Conservation (phyloP, 2,888 invertebrate genomes). For the Seira ritae region DNA sequence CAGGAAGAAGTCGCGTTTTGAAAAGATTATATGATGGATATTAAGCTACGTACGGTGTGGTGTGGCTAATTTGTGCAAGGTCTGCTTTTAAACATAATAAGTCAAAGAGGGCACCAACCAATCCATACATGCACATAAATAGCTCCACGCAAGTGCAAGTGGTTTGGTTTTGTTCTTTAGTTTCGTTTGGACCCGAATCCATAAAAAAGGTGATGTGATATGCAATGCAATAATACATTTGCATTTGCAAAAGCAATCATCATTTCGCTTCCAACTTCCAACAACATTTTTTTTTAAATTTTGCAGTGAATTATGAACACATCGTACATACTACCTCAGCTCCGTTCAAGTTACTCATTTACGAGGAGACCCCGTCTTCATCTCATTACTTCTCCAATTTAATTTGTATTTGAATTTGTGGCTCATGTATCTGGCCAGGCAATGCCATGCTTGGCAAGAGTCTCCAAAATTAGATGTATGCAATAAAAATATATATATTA, state of each 20-base stretch:
- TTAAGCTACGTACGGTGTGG: not conserved
- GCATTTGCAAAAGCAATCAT: no score
- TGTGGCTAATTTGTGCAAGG: not conserved
- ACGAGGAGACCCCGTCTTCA: no score
- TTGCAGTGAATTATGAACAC: no score
- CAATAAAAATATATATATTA: conserved; percentile 6
- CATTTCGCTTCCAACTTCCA: not conserved
- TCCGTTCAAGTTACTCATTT: no score
- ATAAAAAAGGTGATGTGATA: conserved; percentile 15
- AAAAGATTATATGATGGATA: not conserved
- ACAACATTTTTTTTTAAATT: not conserved
- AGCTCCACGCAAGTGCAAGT: not conserved
- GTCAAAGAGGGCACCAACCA: not conserved
- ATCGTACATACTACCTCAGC: no score
- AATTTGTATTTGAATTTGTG: no score
- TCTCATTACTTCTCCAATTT: no score
- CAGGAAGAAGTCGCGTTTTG: not conserved
- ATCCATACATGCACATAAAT: not conserved
- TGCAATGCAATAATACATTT: no score
- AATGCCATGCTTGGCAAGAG: not conserved
- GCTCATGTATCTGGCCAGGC: not conserved
- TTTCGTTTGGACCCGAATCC: not conserved
- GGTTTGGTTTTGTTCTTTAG: no score
- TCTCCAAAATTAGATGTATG: not conserved
- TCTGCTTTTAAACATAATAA: conserved; percentile 17